Evolutionary conservation across 2,113 vertebrate genomes (phyloP).

Genomic region (Lota lota): DNA sequence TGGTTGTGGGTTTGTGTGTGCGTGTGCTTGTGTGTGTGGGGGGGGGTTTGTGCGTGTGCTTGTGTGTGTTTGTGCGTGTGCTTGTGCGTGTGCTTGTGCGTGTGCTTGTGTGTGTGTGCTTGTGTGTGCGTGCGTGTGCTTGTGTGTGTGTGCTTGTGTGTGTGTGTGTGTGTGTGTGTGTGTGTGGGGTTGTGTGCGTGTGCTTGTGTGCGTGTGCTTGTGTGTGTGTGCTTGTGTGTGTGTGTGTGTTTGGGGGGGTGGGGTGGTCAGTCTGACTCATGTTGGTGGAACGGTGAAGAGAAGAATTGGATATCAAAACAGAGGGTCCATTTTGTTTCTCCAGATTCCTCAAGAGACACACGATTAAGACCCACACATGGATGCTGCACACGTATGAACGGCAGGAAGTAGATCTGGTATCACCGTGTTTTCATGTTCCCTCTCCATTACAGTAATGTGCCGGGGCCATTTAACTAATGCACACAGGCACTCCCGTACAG

Average conservation of each 20-base stretch:
- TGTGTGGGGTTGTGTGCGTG: neutral
- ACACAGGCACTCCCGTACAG: constrained; percentile 59
- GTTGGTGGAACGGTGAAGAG: neutral
- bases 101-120: neutral
- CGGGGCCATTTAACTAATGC: constrained; percentile 77
- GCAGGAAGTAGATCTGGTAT: constrained; percentile 75
- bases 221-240: neutral
- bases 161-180: neutral
- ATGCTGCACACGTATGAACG: neutral
- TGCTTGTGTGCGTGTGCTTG: neutral
- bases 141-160: too few relatives aligned
- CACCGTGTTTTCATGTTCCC: constrained; percentile 82
- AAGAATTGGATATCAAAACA: neutral
- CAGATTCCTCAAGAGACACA: constrained; percentile 26
- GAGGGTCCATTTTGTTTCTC: constrained; percentile 28
- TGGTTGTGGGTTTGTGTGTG: neutral
- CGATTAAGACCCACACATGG: constrained; percentile 29
- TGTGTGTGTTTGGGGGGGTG: neutral
- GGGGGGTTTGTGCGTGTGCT: neutral
- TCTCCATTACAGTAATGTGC: constrained; percentile 87
- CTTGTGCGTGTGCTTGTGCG: neutral
- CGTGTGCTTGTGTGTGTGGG: neutral
- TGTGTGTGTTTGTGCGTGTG: neutral
- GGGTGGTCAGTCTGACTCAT: neutral
- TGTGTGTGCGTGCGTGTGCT: too few relatives aligned